Base-by-base conservation (phyloP, 2,797 vertebrate species). In the Sebastes nivosus region DNA sequence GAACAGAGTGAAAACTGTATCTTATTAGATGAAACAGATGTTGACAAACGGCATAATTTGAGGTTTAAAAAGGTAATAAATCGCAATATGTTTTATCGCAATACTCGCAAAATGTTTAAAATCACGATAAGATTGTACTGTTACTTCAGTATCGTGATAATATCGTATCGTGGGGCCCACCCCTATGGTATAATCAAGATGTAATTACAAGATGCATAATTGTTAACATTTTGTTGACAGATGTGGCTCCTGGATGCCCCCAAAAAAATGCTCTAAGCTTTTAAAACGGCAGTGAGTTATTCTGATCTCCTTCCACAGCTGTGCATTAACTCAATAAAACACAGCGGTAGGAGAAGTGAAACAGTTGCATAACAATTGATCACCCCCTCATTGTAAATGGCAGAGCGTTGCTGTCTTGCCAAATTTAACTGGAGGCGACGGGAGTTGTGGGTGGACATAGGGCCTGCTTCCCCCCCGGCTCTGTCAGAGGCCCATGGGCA, bases 401-500 rank as follows among this genome's bases (percentile, higher is more conserved):
- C 78, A 83, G 67, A 86, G 71, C 63, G 63, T 61, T 75, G 70
- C 77, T 79, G 80, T 80, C 80, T 83, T 89, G 75, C 82, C 75
- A 85, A 80, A 90, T 88, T 87, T 85, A 88, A 89, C 88, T 88
- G 32, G 63, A 88, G 55, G 81, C 75, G 83, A 84, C 57, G 20
- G 55, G 59, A 64, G 82, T 67, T 82, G 85, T 90, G 91, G 87
- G 83, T 90, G 88, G 87, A 92, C 90, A 29, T 24, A 57, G 76
- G 75, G 73, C 82, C 75, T 61, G 78, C 82, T 85, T 81, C 82
- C 86, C 85, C 86, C 82, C 80, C 79, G 86, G 90, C 90, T 88
- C 83, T 93, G 92, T 92, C 92, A 91, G 81, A 76, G 86, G 92
- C 93, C 94, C 65, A 76, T 87, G 89, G 94, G 86, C 81, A 82